Conservation (phyloP, 2,113 vertebrate species). For the Microcebus murinus region DNA sequence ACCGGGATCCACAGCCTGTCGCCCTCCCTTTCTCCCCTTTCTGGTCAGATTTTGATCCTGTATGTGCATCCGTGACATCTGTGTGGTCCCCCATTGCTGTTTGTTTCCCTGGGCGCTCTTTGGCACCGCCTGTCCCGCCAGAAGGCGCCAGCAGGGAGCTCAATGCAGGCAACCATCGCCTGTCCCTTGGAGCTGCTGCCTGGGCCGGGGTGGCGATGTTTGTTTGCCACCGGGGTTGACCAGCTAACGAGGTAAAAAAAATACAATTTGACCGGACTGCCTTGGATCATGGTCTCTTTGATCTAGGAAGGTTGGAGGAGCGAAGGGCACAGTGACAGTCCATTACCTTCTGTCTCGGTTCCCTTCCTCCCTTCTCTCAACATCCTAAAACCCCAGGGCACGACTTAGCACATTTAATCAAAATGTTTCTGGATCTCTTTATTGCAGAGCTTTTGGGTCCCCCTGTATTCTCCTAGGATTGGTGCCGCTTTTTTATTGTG, state of each 20-base stretch:
- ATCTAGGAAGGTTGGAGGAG: background rate
- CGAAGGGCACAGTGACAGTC: background rate
- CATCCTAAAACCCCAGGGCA: background rate
- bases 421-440: background rate
- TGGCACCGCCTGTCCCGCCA: constrained; percentile 49
- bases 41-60: background rate
- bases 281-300: background rate
- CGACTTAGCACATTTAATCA: background rate
- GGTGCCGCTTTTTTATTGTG: background rate
- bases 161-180: constrained; percentile 3
- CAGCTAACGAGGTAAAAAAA: background rate
- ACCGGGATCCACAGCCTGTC: background rate
- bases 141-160: constrained; percentile 53
- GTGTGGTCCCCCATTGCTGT: background rate
- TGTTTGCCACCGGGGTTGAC: background rate
- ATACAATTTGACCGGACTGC: background rate
- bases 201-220: background rate
- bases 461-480: background rate
- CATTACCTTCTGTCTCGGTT: background rate
- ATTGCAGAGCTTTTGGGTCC: background rate
- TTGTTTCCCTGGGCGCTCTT: constrained; percentile 28
- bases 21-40: background rate
- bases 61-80: constrained; percentile 15
- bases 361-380: background rate
- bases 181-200: background rate